These are phyloP conservation scores for Oscheius sp. DNA, from an alignment of 2,888 invertebrate species.

Conservation along the genomic window DNA sequence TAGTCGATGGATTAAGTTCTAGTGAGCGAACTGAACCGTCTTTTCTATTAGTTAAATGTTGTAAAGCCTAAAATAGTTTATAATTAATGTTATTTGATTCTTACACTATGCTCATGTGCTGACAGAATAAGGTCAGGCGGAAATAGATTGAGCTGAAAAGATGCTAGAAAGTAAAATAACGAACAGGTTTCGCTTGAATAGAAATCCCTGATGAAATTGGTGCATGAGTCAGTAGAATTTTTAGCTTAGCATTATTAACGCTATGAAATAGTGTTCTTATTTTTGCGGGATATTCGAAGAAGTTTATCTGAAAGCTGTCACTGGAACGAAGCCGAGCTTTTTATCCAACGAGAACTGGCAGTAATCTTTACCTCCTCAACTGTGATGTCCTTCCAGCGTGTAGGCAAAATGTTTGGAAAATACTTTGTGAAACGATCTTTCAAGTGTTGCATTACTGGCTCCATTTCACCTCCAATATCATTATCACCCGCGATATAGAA, in stretches of 20 bases:
- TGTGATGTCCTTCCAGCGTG: background rate
- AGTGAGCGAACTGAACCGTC: background rate
- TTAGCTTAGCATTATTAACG: background rate
- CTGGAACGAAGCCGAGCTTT: no score
- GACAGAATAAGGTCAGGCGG: conserved; percentile 71
- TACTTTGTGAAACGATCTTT: background rate
- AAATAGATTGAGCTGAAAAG: conserved; percentile 32
- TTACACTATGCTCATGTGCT: conserved; percentile 73
- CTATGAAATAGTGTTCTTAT: background rate
- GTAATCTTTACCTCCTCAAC: background rate
- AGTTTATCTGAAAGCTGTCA: conserved; percentile 2
- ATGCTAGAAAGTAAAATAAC: conserved; percentile 33
- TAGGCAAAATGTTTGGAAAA: conserved; percentile 13
- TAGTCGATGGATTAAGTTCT: background rate
- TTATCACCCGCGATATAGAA: conserved; percentile 93
- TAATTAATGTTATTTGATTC: background rate
- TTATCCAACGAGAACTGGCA: background rate
- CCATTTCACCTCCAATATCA: conserved; percentile 91
- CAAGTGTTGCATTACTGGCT: conserved; percentile 36
- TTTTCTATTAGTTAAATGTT: background rate
- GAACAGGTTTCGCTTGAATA: conserved; percentile 17
- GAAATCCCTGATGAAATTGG: conserved; percentile 1
- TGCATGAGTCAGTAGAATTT: conserved; percentile 7
- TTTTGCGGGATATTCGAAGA: conserved; percentile 1
- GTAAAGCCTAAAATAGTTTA: conserved; percentile 7